Evolutionary conservation across 2,113 vertebrate genomes (phyloP).

Genomic region (Ameiurus melas): DNA sequence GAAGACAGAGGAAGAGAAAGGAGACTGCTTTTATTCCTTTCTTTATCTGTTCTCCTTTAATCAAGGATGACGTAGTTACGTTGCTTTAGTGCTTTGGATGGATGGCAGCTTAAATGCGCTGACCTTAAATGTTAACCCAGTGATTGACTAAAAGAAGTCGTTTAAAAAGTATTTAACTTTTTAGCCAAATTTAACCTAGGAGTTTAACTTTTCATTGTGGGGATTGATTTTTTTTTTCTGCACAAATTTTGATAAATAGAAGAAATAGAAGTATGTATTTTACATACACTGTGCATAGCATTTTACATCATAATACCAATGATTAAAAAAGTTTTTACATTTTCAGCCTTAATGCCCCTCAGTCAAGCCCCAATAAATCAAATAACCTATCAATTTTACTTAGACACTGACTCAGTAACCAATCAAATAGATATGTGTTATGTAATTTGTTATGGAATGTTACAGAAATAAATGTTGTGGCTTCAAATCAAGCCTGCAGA

Average conservation of each 20-base stretch:
- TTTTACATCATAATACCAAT: not conserved
- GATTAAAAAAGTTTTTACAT: not conserved
- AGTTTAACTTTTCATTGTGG: not conserved
- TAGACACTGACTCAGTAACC: not conserved
- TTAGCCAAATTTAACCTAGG: not conserved
- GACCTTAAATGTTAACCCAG: not conserved
- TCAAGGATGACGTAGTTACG: not conserved
- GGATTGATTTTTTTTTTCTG: not conserved
- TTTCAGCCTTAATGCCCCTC: not conserved
- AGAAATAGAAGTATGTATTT: no score
- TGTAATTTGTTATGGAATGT: not conserved
- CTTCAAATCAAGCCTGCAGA: not conserved
- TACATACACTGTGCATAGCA: not conserved
- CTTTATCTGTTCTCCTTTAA: conserved; percentile 15
- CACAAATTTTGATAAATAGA: not conserved
- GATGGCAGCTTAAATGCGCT: conserved; percentile 8
- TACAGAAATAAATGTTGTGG: not conserved
- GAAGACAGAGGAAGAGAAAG: conserved; percentile 6
- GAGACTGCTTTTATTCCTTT: not conserved
- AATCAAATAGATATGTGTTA: not conserved
- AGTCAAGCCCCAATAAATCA: not conserved
- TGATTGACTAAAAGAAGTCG: not conserved
- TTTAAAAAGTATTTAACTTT: not conserved
- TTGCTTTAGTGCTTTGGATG: conserved; percentile 23
- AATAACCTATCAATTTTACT: not conserved